Evolutionary conservation across 2,888 invertebrate species (phyloP), one percentile per base, ranked within the genome.

Genomic region (Adela reaumurella): DNA sequence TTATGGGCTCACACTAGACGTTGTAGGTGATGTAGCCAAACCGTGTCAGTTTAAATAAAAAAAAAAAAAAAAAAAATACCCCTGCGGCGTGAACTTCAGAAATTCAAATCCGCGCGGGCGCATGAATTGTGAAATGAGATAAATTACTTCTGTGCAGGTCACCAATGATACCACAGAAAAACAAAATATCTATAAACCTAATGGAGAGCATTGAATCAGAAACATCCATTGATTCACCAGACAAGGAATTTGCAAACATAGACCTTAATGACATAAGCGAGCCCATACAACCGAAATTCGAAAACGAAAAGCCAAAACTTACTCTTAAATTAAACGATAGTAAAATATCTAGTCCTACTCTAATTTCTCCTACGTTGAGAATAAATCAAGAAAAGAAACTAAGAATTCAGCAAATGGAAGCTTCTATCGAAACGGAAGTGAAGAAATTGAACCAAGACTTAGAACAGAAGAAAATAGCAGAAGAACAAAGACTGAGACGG

Each of bases 391-490:
- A 70, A 47, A 68, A 35, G 35, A 35, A 35, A 11, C 3, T 11
- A 14, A 35, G 35, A 35, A 19, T 43, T 16, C 19, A 17, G 18
- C 51, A 51, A 45, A 48, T 61, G 50, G 60, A 62, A 50, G 59
- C 57, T 17, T 64, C 67, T 43, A 64, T 70, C 14, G 77, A 82
- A 59, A 78, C 76, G 50, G 82, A 82, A 61, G 65, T 83, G 54
- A 76, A 82, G 56, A 60, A 67, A 54, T 66, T 83, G 46, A 82
- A 82, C 56, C 77, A 82, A 53, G 83, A 84, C 47, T 76, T 84
- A 58, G 77, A 83, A 52, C 73, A 74, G 51, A 82, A 61, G 67
- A 85, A 68, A 57, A 83, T 62, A 69, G 83, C 62, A 64, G 77
- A 63, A 80, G 83, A 65, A 60, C 80, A 20, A 61, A 66, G 35